phyloP scores from a whole-genome alignment of 2,888 invertebrate species.

The Stramonita haemastoma region DNA sequence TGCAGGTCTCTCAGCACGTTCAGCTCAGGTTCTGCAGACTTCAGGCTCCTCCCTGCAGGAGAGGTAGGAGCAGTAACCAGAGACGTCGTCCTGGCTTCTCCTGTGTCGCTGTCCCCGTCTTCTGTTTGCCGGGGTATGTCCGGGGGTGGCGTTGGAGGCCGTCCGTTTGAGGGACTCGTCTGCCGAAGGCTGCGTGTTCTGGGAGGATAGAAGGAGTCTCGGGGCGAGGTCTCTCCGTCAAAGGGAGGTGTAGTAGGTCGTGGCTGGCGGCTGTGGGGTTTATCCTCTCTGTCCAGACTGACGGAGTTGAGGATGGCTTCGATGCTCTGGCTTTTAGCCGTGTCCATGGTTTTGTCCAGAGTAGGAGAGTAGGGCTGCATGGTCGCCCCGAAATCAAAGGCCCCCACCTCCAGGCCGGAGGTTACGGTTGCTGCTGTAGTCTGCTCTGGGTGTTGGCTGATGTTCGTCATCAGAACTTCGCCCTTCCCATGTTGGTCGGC shows the following conservation, averaged over 20 bases:
- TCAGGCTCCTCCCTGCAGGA: constrained; percentile 24
- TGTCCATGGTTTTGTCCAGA: not conserved
- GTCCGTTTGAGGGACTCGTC: not conserved
- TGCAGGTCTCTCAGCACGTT: not conserved
- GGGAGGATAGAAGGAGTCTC: constrained; percentile 35
- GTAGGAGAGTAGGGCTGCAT: not conserved
- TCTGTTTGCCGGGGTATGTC: constrained; percentile 6
- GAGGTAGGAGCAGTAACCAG: constrained; percentile 38
- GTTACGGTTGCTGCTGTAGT: constrained; percentile 14
- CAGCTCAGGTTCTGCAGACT: not conserved
- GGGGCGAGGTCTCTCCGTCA: constrained; percentile 26
- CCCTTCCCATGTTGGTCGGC: not conserved
- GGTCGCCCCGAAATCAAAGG: not conserved
- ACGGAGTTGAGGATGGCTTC: constrained; percentile 31
- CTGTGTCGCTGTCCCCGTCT: not conserved
- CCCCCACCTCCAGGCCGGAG: not conserved
- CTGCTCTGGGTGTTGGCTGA: constrained; percentile 32
- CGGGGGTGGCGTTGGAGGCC: constrained; percentile 45
- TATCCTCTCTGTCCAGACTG: not conserved
- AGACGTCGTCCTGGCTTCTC: not conserved
- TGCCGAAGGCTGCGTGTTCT: not conserved
- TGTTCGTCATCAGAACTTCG: not conserved
- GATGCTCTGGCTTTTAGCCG: not conserved
- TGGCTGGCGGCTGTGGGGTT: not conserved
- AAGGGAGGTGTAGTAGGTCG: constrained; percentile 41